Percentiles rank a stretch among this genome's conserved stretches.
phyloP scores from a whole-genome alignment of 2,113 vertebrate genomes.

The Pteronura brasiliensis region DNA sequence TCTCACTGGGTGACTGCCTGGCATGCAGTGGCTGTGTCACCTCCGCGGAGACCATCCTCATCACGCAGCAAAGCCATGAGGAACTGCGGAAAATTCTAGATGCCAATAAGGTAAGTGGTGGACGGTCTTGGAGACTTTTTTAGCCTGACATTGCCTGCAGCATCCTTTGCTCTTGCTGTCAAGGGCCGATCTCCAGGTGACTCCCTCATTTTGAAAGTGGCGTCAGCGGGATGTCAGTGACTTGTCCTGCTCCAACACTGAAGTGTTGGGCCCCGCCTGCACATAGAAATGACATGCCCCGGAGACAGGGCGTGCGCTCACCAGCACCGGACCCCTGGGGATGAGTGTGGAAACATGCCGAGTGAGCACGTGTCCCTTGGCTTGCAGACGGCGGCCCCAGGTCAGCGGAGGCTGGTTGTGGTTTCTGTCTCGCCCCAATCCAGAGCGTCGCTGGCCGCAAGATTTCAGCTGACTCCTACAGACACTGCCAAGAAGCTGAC shows the following conservation, averaged over 20 bases:
- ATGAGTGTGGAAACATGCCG: rapidly evolving
- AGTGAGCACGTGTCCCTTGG: neutral
- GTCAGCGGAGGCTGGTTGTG: constrained; percentile 88
- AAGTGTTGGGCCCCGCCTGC: neutral
- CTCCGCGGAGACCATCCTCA: constrained; percentile 94
- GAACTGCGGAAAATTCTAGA: constrained; percentile 89
- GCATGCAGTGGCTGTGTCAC: constrained; percentile 98
- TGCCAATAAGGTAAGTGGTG: constrained; percentile 86
- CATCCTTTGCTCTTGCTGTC: neutral
- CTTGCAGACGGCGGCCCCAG: constrained; percentile 60
- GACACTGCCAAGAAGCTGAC: constrained; percentile 90
- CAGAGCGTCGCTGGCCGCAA: constrained; percentile 91
- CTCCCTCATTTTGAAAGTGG: neutral
- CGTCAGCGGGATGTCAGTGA: neutral
- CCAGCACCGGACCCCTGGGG: neutral
- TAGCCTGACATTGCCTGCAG: too few species aligned
- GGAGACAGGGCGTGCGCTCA: rapidly evolving
- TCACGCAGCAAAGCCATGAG: constrained; percentile 94
- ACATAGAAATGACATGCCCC: rapidly evolving
- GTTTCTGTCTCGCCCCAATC: constrained; percentile 95
- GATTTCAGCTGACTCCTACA: constrained; percentile 84
- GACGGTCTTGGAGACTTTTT: rapidly evolving
- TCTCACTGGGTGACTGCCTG: constrained; percentile 94
- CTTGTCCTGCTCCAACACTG: neutral
- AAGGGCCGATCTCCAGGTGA: neutral